Conservation (phyloP, 2,797 vertebrate genomes). For the Crax fasciolata region DNA sequence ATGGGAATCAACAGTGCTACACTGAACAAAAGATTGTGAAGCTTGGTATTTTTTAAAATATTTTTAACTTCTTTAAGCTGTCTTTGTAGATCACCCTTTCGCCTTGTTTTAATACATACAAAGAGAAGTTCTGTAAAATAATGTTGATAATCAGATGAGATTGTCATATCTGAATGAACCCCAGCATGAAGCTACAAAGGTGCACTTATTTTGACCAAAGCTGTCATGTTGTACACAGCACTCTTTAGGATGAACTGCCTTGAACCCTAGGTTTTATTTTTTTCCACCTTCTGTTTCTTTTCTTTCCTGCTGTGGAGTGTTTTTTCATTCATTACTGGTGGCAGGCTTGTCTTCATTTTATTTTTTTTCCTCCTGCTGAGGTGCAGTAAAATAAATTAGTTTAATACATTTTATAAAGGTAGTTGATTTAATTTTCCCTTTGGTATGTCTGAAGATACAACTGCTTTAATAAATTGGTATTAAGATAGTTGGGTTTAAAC, state of each 20-base stretch:
- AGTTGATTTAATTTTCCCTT: conserved; percentile 74
- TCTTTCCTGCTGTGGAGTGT: conserved; percentile 51
- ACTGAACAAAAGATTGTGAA: background rate
- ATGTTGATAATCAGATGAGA: background rate
- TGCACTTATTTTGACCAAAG: conserved; percentile 12
- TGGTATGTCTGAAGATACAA: conserved; percentile 63
- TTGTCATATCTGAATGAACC: background rate
- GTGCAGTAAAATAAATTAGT: conserved; percentile 77
- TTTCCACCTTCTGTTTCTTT: conserved; percentile 23
- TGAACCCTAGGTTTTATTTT: background rate
- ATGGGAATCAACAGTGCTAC: background rate
- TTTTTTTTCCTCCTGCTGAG: conserved; percentile 69
- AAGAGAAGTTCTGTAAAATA: background rate
- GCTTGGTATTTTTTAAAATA: background rate
- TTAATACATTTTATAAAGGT: conserved; percentile 77
- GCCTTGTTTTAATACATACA: background rate
- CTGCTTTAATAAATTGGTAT: conserved; percentile 70
- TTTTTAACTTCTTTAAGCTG: background rate
- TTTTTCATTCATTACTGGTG: conserved; percentile 57
- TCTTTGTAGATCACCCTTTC: background rate
- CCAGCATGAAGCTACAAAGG: background rate
- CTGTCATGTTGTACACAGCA: background rate
- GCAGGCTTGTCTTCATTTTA: conserved; percentile 63
- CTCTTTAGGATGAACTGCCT: background rate
- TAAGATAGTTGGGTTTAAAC: conserved; percentile 70